Base-by-base conservation (phyloP, 2,113 vertebrate genomes). In the Eulacestoma nigropectus region DNA sequence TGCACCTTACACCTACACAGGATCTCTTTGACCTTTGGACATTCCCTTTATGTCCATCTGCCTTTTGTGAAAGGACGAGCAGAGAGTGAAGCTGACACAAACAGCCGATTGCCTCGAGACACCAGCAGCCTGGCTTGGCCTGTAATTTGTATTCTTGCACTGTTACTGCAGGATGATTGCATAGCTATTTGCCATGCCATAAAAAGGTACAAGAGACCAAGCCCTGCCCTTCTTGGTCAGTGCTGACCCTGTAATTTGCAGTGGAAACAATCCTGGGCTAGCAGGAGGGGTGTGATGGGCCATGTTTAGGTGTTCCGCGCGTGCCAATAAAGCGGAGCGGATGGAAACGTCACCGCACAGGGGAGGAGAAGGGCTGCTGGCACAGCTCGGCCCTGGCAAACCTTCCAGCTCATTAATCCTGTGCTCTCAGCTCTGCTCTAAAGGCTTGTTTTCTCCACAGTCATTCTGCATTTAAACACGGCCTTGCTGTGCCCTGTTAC, bases 161-260 rank as follows among this genome's bases (percentile, higher is more conserved):
- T 89, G 84, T 53, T 94, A 53, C 95, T 92, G 75, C 92, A 96
- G 92, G 79, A 96, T 94, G 90, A 93, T 76, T 92, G 95, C 96
- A 96, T 96, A 97, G 96, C 95, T 94, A 96, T 96, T 97, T 97
- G 82, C 93, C 89, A 63, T 96, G 87, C 96, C 96, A 97, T 96
- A 97, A 97, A 97, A 96, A 97, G 96, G 96, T 95, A 93, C 95
- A 95, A 96, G 59, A 95, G 76, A 86, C 75, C 90, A 95, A 94
- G 95, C 96, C 96, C 95, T 97, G 93, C 92, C 95, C 93, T 96
- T 92, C 75, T 95, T 68, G 93, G 95, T 94, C 94, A 91, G 89
- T 63, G 72, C 33, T 0, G 52, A 86, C 59, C 82, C 90, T 94
- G 82, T 93, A 96, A 97, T 97, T 97, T 92, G 95, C 59, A 94